Percentiles rank a stretch among this genome's conserved stretches.
These are phyloP conservation scores for Melanotaenia boesemani DNA, from an alignment of 2,797 vertebrate species.

Conservation along the genomic window DNA sequence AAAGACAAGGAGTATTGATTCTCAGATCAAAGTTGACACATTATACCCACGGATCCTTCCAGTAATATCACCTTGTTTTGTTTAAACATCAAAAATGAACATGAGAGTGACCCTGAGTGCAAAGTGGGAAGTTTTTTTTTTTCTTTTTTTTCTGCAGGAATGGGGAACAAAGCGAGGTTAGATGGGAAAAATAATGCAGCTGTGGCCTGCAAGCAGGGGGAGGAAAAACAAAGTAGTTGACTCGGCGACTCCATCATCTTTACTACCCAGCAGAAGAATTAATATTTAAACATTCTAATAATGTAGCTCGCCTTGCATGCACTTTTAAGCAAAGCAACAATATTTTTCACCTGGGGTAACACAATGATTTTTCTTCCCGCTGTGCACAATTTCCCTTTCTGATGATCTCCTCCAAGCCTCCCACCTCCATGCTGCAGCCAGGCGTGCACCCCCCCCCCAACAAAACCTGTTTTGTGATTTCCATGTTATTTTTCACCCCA, in stretches of 20 bases:
- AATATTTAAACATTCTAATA: constrained; percentile 99
- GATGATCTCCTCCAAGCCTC: constrained; percentile 82
- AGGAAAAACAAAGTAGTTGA: constrained; percentile 90
- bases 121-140: constrained; percentile 26
- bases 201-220: constrained; percentile 64
- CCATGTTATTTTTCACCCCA: constrained; percentile 74
- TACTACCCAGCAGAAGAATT: constrained; percentile 98
- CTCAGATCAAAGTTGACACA: constrained; percentile 55
- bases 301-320: constrained; percentile 96
- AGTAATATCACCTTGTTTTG: constrained; percentile 38
- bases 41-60: constrained; percentile 47
- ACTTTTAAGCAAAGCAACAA: constrained; percentile 95
- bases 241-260: constrained; percentile 96
- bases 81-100: constrained; percentile 47
- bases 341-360: constrained; percentile 96
- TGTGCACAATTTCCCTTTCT: constrained; percentile 88
- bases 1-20: constrained; percentile 59
- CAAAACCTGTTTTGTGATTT: constrained; percentile 69
- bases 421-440: constrained; percentile 62
- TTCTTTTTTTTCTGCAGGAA: constrained; percentile 40
- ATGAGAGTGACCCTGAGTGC: constrained; percentile 40
- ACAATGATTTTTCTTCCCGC: constrained; percentile 87
- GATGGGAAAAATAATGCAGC: constrained; percentile 51
- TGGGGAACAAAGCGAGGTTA: constrained; percentile 53
- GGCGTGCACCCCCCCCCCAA: constrained; percentile 43